Evolutionary conservation across 2,797 vertebrate genomes (phyloP).

Genomic region (Phrynocephalus guinanensis): DNA sequence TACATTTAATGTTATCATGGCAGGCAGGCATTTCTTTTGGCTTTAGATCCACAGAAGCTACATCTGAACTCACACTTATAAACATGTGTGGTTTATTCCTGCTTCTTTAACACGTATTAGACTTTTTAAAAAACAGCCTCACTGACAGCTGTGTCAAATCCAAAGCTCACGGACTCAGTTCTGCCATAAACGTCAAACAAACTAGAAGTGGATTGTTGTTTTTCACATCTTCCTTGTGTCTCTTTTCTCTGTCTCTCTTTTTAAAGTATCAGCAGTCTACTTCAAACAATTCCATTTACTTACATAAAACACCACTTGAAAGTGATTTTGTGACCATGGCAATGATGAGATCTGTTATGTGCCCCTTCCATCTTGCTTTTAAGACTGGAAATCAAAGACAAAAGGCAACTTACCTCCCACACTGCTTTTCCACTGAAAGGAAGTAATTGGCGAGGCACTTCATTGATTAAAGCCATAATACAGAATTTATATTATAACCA

Average conservation of each 20-base stretch:
- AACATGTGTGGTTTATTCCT: conserved; percentile 25
- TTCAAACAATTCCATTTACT: neutral
- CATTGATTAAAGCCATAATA: neutral
- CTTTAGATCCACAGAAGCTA: neutral
- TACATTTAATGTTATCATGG: neutral
- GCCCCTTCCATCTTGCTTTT: neutral
- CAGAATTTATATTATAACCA: neutral
- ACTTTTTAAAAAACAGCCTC: neutral
- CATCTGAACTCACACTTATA: neutral
- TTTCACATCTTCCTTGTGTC: neutral
- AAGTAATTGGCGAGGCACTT: neutral
- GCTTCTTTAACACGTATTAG: neutral
- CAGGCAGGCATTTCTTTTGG: conserved; percentile 31
- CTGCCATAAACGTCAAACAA: conserved; percentile 24
- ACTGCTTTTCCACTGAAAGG: neutral
- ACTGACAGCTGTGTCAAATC: neutral
- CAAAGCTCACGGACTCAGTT: conserved; percentile 33
- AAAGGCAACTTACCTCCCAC: neutral
- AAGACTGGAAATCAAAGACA: neutral
- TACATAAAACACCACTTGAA: conserved; percentile 13
- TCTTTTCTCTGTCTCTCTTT: neutral
- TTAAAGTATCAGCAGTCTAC: conserved; percentile 1
- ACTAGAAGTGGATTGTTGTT: conserved; percentile 13
- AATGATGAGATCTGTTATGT: neutral
- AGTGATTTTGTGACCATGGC: neutral